A percentile compares a stretch with the other conserved stretches of the same genome.
These are phyloP conservation scores for Sebastes hubbsi DNA, from an alignment of 2,797 vertebrate genomes.

Conservation along the genomic window DNA sequence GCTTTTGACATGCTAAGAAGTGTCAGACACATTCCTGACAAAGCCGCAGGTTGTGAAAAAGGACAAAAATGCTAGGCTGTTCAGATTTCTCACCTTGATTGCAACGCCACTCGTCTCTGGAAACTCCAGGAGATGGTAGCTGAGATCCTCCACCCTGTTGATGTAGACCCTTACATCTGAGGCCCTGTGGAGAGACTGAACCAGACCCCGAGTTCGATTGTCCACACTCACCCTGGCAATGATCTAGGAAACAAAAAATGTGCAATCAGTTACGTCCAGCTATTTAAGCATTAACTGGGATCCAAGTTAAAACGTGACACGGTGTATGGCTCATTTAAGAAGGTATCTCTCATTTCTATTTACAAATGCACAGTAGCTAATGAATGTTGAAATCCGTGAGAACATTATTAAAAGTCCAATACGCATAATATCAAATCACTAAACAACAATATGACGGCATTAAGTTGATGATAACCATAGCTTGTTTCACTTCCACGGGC, in stretches of 20 bases:
- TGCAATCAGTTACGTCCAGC: background rate
- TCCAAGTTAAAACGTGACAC: too few relatives aligned
- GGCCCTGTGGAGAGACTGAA: constrained; percentile 90
- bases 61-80: background rate
- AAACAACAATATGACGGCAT: background rate
- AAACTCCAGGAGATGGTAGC: constrained; percentile 95
- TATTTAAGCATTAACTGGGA: background rate
- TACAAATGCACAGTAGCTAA: background rate
- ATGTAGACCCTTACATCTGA: constrained; percentile 90
- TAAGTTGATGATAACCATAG: background rate
- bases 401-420: background rate
- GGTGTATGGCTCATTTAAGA: background rate
- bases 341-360: background rate
- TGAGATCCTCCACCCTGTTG: constrained; percentile 94
- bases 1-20: background rate
- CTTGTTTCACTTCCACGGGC: background rate
- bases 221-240: constrained; percentile 97
- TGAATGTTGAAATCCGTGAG: background rate
- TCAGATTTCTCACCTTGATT: constrained; percentile 86
- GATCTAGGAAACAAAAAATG: constrained; percentile 80
- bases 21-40: background rate
- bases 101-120: constrained; percentile 93
- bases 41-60: background rate
- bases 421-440: background rate
- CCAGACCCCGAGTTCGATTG: constrained; percentile 94